Evolutionary conservation across 2,797 vertebrate species (phyloP).

Genomic region (Phaenicophaeus curvirostris): DNA sequence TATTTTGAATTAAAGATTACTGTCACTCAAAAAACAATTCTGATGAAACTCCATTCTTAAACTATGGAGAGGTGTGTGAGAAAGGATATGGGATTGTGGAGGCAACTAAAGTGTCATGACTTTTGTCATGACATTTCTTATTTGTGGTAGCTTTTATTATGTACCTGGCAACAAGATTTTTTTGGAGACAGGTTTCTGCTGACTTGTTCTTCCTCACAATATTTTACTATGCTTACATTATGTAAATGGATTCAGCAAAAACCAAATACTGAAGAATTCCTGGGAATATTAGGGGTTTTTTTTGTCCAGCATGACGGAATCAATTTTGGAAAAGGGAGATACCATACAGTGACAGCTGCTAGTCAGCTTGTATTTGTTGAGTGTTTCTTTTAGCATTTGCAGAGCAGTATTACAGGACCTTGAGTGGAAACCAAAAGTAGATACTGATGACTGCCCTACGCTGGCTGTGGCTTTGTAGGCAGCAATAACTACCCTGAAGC

Average conservation of each 20-base stretch:
- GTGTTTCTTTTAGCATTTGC: background rate
- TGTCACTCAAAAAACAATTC: background rate
- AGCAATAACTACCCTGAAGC: constrained; percentile 41
- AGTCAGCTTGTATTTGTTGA: constrained; percentile 10
- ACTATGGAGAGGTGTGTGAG: background rate
- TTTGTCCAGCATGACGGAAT: background rate
- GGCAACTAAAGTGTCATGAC: background rate
- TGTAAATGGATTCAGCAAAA: background rate
- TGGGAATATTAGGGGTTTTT: background rate
- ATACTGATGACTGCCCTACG: background rate
- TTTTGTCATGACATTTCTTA: background rate
- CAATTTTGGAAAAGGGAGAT: background rate
- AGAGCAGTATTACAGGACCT: background rate
- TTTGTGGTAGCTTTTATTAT: background rate
- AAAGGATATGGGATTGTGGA: background rate
- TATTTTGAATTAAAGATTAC: background rate
- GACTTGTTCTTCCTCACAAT: background rate
- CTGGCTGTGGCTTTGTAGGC: constrained; percentile 41
- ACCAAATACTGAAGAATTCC: background rate
- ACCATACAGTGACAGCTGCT: background rate
- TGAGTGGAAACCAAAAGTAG: background rate
- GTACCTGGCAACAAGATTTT: background rate
- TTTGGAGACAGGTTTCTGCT: background rate
- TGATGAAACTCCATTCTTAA: background rate
- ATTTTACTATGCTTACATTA: background rate